Evolutionary conservation across 2,888 invertebrate species (phyloP), one percentile per base, ranked within the genome.

Genomic region (Eristalinus aeneus): DNA sequence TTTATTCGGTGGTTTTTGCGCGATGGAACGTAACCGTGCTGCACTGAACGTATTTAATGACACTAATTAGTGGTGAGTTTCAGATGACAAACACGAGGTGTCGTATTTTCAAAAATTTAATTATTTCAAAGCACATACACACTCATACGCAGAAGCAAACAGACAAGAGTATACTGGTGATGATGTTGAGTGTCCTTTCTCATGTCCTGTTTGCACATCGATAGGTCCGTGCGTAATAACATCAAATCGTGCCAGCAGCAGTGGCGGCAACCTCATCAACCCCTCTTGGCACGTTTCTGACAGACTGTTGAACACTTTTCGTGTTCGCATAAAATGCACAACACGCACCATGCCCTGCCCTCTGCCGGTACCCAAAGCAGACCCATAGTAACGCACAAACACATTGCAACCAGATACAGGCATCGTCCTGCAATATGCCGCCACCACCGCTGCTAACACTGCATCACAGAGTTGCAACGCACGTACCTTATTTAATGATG

Each of bases 31-130:
- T 76, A 60, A 69, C 78, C 89, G 89, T 90, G 89, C 90, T 90
- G 89, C 90, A 90, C 90, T 90, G 89, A 90, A 90, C 90, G 90
- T 90, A 89, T 91, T 90, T 91, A 92, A 92, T 92, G 92, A 91
- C 91, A 91, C 92, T 92, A 92, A 92, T 92, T 92, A 92, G 92
- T 92, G 91, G 91, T 89, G 90, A 88, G 90, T 90, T 90, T 90
- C 90, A 89, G 90, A 91, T 91, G 91, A 91, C 91, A 91, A 91
- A 90, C 91, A 91, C 89, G 87, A 83, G 87, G 88, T 88, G 88
- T 88, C 88, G 88, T 88, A 88, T 88, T 88, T 88, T 85, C 88
- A 88, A 88, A 89, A 89, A 89, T 88, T 89, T 88, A 88, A 89
- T 88, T 89, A 88, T 88, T 87, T 87, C 86, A 86, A 86, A 86